Evolutionary conservation across 2,113 vertebrate species (phyloP), one percentile per base, ranked within the genome.

Genomic region (Brienomyrus brachyistius): DNA sequence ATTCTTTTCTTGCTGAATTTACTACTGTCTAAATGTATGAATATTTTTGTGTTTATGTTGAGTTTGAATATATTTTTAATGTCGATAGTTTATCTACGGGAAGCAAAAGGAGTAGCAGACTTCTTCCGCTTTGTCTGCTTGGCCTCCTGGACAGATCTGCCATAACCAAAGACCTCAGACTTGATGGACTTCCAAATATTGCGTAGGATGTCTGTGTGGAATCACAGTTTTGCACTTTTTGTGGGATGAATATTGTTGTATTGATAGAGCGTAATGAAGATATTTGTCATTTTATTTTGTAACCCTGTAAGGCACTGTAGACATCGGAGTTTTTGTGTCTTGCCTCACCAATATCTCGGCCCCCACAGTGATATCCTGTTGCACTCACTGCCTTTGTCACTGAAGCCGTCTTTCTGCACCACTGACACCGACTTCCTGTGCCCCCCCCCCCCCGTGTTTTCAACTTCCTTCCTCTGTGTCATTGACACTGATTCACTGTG

Each of bases 121-220:
- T 70, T 77, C 47, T 19, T 40, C 23, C 1, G 15, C 43, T 88
- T 59, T 31, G 62, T 88, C 62, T 45, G 50, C 77, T 83, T 35
- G 52, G 51, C 50, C 77, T 47, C 45, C 17, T 83, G 23, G 88
- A 83, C 88, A 27, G 50, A 83, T 83, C 50, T 89, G 80, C 88
- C 84, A 51, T 56, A 89, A 89, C 88, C 88, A 89, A 89, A 89
- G 88, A 89, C 74, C 88, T 89, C 77, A 6, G 48, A 54, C 51
- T 87, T 83, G 35, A 77, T 51, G n/a, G 86, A 88, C 88, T 62
- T 51, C 62, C 88, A 77, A 35, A 88, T 48, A 23, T 40, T 48
- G 43, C 87, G 9, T 70, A 88, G 88, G 45, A 88, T 77, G 47
- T 88, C 43, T 88, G 66, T n/a, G 47, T 70, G 62, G 66, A 88